Percentiles rank a stretch among this genome's conserved stretches.
Evolutionary conservation across 1,140 invertebrate genomes (phyloP).

Genomic region (Glossosoma conforme): DNA sequence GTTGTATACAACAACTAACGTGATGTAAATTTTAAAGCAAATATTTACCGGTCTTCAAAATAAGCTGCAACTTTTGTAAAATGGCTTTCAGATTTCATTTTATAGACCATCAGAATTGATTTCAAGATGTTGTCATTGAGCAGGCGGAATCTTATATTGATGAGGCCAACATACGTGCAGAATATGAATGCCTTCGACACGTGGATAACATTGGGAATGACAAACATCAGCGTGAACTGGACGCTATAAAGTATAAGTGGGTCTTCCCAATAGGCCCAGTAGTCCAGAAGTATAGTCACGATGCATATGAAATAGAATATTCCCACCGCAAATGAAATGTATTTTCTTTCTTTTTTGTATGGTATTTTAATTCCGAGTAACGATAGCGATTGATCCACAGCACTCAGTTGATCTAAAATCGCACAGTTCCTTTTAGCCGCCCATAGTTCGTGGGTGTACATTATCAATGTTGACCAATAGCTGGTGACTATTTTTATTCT

Average conservation of each 20-base stretch:
- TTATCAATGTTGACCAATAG: not conserved
- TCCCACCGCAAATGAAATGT: not conserved
- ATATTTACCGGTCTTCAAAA: no score
- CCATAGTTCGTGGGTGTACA: conserved; percentile 5
- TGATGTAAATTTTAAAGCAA: no score
- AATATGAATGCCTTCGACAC: conserved; percentile 1
- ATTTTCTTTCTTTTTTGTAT: not conserved
- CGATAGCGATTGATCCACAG: not conserved
- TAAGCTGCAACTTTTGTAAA: no score
- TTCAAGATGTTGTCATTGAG: conserved; percentile 2
- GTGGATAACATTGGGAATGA: conserved; percentile 5
- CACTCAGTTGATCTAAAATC: not conserved
- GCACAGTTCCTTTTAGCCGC: not conserved
- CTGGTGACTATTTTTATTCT: not conserved
- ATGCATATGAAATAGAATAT: not conserved
- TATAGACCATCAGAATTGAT: not conserved
- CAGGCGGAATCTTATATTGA: conserved; percentile 5
- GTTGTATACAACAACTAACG: no score
- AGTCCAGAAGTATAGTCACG: not conserved
- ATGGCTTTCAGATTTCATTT: not conserved
- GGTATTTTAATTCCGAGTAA: conserved; percentile 3
- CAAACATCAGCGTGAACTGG: not conserved
- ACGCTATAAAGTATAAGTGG: not conserved
- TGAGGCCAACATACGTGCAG: not conserved
- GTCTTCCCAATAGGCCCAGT: not conserved